Evolutionary conservation across 2,113 vertebrate species (phyloP).

Genomic region (Ptilorrhoa leucosticta): DNA sequence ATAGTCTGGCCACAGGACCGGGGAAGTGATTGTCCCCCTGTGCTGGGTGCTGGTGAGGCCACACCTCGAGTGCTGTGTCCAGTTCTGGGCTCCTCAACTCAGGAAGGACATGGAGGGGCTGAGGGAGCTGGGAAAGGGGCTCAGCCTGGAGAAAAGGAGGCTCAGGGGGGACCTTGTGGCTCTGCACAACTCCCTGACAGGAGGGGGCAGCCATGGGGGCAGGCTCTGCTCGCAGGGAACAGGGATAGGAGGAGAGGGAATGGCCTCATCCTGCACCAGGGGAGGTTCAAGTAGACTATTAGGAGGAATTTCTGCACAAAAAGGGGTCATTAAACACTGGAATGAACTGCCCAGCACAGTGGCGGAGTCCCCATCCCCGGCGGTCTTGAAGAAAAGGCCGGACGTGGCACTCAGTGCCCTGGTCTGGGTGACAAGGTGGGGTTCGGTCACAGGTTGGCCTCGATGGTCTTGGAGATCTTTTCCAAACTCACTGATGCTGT

Average conservation of each 20-base stretch:
- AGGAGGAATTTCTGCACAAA: neutral
- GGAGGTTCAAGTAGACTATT: rapidly evolving
- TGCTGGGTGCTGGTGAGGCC: rapidly evolving
- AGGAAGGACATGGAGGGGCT: rapidly evolving
- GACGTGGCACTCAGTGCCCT: rapidly evolving
- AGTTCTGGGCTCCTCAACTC: rapidly evolving
- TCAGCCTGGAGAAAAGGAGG: neutral
- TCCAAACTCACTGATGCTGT: neutral
- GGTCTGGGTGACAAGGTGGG: neutral
- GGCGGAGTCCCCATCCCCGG: neutral
- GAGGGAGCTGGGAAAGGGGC: neutral
- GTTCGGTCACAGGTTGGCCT: neutral
- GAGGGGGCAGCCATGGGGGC: neutral
- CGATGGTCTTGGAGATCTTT: rapidly evolving
- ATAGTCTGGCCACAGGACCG: rapidly evolving
- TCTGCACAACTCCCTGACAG: neutral
- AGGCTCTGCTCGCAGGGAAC: neutral
- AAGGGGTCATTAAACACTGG: rapidly evolving
- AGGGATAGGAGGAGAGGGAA: neutral
- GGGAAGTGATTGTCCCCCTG: too few relatives aligned
- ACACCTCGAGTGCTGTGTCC: rapidly evolving
- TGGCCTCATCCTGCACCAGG: neutral
- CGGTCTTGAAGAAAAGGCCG: neutral
- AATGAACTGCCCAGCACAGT: neutral
- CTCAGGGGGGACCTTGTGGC: neutral